Percentiles rank a stretch among this genome's conserved stretches.
Conservation (phyloP, 2,113 vertebrate species). For the Nannospalax galili region DNA sequence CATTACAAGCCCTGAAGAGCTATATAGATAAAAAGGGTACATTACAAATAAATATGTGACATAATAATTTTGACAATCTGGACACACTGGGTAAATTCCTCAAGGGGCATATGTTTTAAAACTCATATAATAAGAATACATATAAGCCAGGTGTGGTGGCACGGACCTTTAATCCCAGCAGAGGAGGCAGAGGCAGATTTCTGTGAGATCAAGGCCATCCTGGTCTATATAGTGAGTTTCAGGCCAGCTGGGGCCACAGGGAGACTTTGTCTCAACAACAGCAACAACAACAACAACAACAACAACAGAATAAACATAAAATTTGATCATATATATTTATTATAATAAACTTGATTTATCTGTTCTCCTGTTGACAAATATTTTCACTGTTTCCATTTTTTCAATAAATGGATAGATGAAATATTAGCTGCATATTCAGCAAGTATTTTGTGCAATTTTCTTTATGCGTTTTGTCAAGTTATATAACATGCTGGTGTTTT, state of each 20-base stretch:
- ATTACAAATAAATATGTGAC: not conserved
- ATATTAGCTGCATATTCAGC: not conserved
- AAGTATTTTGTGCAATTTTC: not conserved
- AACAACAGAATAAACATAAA: not conserved
- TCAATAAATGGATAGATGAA: not conserved
- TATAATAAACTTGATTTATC: not conserved
- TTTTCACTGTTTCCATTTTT: not conserved
- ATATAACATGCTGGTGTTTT: not conserved
- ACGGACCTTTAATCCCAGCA: too few species aligned
- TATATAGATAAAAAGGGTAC: not conserved
- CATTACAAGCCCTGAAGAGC: not conserved
- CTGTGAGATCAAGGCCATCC: too few species aligned
- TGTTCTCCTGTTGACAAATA: not conserved
- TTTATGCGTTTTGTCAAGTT: not conserved
- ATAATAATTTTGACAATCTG: not conserved
- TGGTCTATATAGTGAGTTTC: too few species aligned
- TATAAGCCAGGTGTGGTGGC: too few species aligned
- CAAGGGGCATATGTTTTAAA: not conserved
- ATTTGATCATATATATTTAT: not conserved
- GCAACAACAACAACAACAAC: too few species aligned
- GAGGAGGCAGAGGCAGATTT: too few species aligned
- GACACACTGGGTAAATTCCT: not conserved
- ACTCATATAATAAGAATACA: not conserved
- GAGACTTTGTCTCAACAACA: too few species aligned
- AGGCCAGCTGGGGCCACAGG: too few species aligned